These are phyloP conservation scores for Brachypteracias leptosomus DNA, from an alignment of 2,113 vertebrate genomes.

Conservation along the genomic window DNA sequence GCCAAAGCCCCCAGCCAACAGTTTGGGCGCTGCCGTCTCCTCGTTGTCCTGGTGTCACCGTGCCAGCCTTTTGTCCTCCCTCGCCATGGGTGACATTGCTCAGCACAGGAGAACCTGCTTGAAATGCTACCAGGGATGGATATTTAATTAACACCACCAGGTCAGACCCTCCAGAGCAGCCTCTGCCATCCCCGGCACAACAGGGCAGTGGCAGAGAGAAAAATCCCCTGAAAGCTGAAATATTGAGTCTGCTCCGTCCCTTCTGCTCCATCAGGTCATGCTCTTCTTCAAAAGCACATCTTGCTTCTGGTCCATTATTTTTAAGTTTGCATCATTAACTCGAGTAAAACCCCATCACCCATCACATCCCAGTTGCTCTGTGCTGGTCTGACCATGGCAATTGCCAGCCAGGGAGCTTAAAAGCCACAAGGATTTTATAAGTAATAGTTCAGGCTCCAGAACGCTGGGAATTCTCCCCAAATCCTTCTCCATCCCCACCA, in stretches of 20 bases:
- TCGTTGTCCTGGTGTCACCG: neutral
- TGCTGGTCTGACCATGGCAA: neutral
- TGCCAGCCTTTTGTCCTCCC: neutral
- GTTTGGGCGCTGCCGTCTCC: accelerated
- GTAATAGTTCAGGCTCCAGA: neutral
- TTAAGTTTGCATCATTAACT: neutral
- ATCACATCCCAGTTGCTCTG: neutral
- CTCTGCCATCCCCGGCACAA: neutral
- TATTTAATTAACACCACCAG: neutral
- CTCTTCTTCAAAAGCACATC: neutral
- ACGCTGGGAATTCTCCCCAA: neutral
- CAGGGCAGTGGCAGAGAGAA: accelerated
- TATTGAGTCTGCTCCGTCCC: neutral
- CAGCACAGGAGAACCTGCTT: neutral
- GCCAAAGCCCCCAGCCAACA: neutral
- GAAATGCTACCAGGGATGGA: neutral
- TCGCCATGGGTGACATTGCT: neutral
- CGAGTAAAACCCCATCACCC: neutral
- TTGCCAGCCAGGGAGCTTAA: neutral
- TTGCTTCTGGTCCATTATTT: neutral
- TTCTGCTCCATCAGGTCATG: neutral
- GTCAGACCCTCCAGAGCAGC: neutral
- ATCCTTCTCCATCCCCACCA: accelerated
- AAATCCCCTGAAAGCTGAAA: neutral
- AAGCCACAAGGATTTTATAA: neutral